These are phyloP conservation scores for Eupithecia centaureata DNA, from an alignment of 2,888 invertebrate species.

Conservation along the genomic window DNA sequence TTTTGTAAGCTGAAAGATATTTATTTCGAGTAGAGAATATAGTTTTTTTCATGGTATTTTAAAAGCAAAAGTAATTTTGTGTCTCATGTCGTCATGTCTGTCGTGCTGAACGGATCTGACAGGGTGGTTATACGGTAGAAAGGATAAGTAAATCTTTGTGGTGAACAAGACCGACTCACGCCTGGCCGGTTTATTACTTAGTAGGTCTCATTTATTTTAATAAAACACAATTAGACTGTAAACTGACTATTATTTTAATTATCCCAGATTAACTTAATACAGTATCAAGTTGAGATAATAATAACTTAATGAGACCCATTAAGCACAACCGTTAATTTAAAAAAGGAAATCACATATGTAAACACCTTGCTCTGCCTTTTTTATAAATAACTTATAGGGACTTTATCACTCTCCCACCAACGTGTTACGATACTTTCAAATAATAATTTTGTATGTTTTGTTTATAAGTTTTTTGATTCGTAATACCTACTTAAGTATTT, in stretches of 20 bases:
- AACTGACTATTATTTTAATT: neutral
- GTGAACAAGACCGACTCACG: neutral
- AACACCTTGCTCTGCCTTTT: too few relatives aligned
- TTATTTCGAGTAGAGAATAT: too few relatives aligned
- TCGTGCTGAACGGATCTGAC: too few relatives aligned
- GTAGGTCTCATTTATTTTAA: neutral
- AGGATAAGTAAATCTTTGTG: too few relatives aligned
- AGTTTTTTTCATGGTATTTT: too few relatives aligned
- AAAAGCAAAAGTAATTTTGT: too few relatives aligned
- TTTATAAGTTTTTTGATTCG: slow-evolving; percentile 41
- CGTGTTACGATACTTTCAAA: neutral
- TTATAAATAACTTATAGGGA: neutral
- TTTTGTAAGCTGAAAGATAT: too few relatives aligned
- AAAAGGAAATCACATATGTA: neutral
- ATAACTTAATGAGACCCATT: slow-evolving; percentile 6
- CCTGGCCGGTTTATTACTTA: neutral
- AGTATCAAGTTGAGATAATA: neutral
- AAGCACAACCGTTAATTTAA: neutral
- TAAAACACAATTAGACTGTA: neutral
- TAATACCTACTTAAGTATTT: slow-evolving; percentile 42
- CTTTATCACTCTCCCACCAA: too few relatives aligned
- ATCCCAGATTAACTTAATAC: neutral
- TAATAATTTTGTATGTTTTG: neutral
- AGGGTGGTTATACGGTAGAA: too few relatives aligned
- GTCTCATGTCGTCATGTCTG: too few relatives aligned